phyloP scores from a whole-genome alignment of 1,140 invertebrate species.

The Rhagoletis zephyria region DNA sequence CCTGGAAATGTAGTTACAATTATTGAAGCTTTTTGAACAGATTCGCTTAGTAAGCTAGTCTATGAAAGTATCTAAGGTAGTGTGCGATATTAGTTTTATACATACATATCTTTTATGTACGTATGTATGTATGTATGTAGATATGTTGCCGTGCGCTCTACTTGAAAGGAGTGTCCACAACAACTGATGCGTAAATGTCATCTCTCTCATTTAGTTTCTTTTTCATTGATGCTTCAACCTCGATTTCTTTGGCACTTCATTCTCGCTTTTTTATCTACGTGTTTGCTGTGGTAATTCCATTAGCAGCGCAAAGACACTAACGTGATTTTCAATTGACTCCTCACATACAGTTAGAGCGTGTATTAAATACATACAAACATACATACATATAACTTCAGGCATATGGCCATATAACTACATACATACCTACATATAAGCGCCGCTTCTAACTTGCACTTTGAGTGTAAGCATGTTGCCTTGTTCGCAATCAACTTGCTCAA shows the following conservation, averaged over 20 bases:
- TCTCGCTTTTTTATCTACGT: not conserved
- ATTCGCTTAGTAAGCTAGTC: too few species aligned
- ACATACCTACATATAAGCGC: not conserved
- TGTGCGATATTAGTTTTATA: too few species aligned
- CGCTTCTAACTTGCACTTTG: not conserved
- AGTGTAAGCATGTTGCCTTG: constrained; percentile 14
- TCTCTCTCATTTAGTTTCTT: not conserved
- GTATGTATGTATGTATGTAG: too few species aligned
- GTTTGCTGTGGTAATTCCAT: constrained; percentile 46
- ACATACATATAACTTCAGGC: not conserved
- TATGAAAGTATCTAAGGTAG: too few species aligned
- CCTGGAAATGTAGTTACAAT: too few species aligned
- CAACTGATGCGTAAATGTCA: not conserved
- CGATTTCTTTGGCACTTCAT: constrained; percentile 32
- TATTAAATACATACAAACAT: not conserved
- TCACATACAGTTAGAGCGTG: constrained; percentile 38
- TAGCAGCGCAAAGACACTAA: constrained; percentile 47
- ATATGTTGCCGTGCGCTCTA: too few species aligned
- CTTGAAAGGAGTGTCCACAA: not conserved
- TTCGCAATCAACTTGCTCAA: constrained; percentile 47
- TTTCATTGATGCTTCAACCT: not conserved
- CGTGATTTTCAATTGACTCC: constrained; percentile 56
- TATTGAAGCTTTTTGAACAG: too few species aligned
- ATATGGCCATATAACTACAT: too few species aligned
- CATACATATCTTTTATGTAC: too few species aligned